phyloP scores from a whole-genome alignment of 2,797 vertebrate genomes.

The Myripristis murdjan region DNA sequence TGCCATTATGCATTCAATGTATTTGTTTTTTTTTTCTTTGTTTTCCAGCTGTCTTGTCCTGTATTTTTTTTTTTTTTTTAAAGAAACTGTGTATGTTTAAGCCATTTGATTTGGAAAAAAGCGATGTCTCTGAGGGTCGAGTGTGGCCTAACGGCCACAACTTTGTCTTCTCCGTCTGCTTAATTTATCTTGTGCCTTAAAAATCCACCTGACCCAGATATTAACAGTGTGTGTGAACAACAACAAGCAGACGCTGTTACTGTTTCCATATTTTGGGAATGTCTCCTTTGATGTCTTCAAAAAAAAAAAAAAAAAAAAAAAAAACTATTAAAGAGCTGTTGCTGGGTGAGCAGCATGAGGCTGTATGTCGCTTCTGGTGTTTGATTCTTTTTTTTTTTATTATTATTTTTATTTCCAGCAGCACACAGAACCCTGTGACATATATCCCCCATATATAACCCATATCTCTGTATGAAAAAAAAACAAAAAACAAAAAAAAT shows the following conservation, averaged over 20 bases:
- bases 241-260: conserved; percentile 30
- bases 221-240: conserved; percentile 8
- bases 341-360: conserved; percentile 52
- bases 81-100: conserved; percentile 12
- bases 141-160: conserved; percentile 5
- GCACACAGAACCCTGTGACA: too few relatives aligned
- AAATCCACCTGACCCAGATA: conserved; percentile 44
- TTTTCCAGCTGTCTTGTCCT: conserved; percentile 15
- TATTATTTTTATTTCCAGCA: not conserved
- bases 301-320: too few relatives aligned
- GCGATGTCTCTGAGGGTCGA: conserved; percentile 29
- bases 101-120: conserved; percentile 26
- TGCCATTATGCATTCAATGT: conserved; percentile 9
- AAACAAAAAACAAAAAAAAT: too few relatives aligned
- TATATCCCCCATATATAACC: too few relatives aligned
- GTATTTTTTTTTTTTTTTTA: conserved; percentile 23
- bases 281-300: conserved; percentile 65
- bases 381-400: not conserved
- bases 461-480: too few relatives aligned
- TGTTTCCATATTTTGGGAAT: conserved; percentile 48
- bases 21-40: conserved; percentile 2
- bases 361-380: conserved; percentile 16
- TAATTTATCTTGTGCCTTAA: conserved; percentile 83
- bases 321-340: conserved; percentile 81
- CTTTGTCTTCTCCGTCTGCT: conserved; percentile 55